Conservation (phyloP, 2,113 vertebrate species). For the Genyomyrus donnyi region DNA sequence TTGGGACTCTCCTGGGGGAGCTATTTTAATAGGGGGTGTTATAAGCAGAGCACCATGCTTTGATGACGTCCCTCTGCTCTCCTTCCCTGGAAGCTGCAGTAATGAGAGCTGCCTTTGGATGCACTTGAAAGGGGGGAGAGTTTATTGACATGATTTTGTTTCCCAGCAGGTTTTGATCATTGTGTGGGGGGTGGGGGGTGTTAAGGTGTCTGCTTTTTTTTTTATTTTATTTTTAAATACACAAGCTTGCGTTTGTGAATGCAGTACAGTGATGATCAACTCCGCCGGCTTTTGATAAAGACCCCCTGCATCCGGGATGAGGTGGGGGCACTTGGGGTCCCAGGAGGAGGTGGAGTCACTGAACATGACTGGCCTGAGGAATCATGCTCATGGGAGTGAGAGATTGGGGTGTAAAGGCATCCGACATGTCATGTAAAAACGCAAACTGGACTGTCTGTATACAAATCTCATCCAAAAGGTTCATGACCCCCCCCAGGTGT, state of each 20-base stretch:
- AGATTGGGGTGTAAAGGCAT: neutral
- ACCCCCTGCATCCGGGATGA: neutral
- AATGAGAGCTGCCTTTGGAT: slow-evolving; percentile 21
- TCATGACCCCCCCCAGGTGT: neutral
- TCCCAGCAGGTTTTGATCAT: neutral
- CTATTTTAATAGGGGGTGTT: slow-evolving; percentile 38
- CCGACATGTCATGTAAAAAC: neutral
- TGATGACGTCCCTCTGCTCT: slow-evolving; percentile 29
- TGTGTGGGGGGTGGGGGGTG: neutral
- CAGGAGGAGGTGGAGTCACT: neutral
- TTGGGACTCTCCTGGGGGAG: slow-evolving; percentile 18
- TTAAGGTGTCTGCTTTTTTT: neutral
- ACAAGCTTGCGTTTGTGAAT: neutral
- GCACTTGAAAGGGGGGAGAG: slow-evolving; percentile 20
- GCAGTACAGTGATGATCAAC: neutral
- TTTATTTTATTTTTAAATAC: neutral
- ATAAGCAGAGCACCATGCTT: slow-evolving; percentile 33
- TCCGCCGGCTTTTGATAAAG: neutral
- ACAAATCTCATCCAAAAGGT: neutral
- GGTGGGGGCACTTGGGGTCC: neutral
- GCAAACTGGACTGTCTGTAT: too few species aligned
- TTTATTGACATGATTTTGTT: slow-evolving; percentile 19
- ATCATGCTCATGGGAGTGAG: neutral
- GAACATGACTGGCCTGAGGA: neutral
- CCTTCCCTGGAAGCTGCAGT: slow-evolving; percentile 15